phyloP scores from a whole-genome alignment of 30 jellyfish, hydroid and myxozoan species.

The Cassiopea andromeda region DNA sequence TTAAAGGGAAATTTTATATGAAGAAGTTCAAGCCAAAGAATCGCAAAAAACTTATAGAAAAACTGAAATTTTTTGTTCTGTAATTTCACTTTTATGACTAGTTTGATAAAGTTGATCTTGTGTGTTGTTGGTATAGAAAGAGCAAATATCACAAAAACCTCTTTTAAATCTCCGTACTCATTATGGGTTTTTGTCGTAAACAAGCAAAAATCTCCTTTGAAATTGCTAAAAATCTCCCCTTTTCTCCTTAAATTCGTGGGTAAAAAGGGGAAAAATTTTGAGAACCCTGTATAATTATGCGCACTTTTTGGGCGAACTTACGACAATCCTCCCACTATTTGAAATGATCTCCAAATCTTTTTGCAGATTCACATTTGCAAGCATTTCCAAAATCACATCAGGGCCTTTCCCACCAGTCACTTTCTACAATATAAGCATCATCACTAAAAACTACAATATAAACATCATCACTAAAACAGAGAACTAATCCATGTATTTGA shows the following conservation, averaged over 20 bases:
- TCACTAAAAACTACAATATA: not conserved
- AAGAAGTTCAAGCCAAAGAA: too few species aligned
- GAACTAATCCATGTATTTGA: too few species aligned
- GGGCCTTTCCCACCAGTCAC: conserved; percentile 62
- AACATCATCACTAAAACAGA: too few species aligned
- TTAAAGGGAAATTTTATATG: too few species aligned
- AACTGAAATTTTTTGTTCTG: too few species aligned
- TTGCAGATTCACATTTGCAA: conserved; percentile 77
- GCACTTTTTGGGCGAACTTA: too few species aligned
- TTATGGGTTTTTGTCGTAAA: not conserved
- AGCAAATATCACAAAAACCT: not conserved
- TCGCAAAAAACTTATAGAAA: too few species aligned
- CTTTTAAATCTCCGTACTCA: not conserved
- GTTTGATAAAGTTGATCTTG: too few species aligned
- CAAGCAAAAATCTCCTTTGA: not conserved
- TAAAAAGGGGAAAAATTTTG: not conserved
- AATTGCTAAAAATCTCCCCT: not conserved
- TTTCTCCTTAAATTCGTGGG: not conserved
- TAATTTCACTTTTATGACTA: too few species aligned
- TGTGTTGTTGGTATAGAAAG: too few species aligned
- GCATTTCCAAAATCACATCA: conserved; percentile 85
- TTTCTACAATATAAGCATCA: conserved; percentile 11
- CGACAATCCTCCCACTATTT: conserved; percentile 66
- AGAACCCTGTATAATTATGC: too few species aligned
- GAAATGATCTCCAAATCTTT: conserved; percentile 77